phyloP scores from a whole-genome alignment of 2,797 vertebrate species.

The Channallabes apus region DNA sequence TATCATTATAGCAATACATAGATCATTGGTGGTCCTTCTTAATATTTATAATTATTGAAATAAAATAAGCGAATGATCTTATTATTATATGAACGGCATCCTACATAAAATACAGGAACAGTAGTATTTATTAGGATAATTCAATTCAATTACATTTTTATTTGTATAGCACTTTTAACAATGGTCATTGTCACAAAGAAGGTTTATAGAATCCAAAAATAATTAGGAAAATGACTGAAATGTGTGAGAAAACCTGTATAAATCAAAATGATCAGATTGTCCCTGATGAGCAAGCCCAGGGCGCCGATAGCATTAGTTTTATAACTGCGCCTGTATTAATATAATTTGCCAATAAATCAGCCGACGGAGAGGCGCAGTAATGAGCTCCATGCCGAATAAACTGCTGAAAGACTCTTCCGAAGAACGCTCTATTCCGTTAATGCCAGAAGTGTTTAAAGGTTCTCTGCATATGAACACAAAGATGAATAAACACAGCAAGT shows the following conservation, averaged over 20 bases:
- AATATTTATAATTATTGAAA: background rate
- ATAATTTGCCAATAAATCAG: background rate
- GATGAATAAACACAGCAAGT: constrained; percentile 17
- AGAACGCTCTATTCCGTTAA: background rate
- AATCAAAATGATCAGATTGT: too few species aligned
- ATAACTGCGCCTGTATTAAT: background rate
- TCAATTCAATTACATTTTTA: too few species aligned
- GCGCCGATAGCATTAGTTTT: background rate
- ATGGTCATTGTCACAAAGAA: too few species aligned
- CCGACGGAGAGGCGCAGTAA: background rate
- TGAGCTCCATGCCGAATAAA: background rate
- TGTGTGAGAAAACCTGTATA: too few species aligned
- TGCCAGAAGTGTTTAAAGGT: constrained; percentile 16
- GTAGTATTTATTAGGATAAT: background rate
- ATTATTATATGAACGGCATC: background rate
- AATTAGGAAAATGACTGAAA: too few species aligned
- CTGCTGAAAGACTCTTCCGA: background rate
- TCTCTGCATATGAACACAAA: constrained; percentile 16
- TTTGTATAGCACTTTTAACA: too few species aligned
- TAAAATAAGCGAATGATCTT: background rate
- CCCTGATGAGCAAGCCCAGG: background rate
- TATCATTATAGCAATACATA: too few species aligned
- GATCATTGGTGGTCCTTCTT: too few species aligned
- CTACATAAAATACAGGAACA: background rate
- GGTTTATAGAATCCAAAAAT: too few species aligned